Evolutionary conservation across 1,140 invertebrate genomes (phyloP).

Genomic region (Eumaeus atala): DNA sequence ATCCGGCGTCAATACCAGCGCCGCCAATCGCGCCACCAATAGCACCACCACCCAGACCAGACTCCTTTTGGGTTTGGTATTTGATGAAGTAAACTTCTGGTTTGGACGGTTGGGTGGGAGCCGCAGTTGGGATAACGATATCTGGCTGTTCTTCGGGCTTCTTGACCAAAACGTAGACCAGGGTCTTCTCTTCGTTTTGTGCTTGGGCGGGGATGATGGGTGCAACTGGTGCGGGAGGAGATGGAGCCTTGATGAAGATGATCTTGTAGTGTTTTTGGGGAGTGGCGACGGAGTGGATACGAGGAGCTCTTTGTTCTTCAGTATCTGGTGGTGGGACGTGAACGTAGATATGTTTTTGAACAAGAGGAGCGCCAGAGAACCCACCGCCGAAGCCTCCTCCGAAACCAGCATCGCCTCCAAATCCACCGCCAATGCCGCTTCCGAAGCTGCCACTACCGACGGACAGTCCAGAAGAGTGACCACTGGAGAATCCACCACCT

Average conservation of each 20-base stretch:
- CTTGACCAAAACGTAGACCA: conserved; percentile 91
- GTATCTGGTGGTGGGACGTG: conserved; percentile 76
- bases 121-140: conserved; percentile 82
- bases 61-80: conserved; percentile 85
- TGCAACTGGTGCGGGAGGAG: conserved; percentile 82
- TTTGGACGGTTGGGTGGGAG: conserved; percentile 87
- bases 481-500: conserved; percentile 30
- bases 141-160: conserved; percentile 87
- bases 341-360: conserved; percentile 74
- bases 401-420: conserved; percentile 45
- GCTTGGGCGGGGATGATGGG: conserved; percentile 83
- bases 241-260: conserved; percentile 91
- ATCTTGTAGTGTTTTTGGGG: conserved; percentile 91
- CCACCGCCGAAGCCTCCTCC: conserved; percentile 55
- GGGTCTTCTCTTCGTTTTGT: conserved; percentile 90
- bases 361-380: conserved; percentile 58
- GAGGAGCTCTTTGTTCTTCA: conserved; percentile 76
- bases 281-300: conserved; percentile 74
- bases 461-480: conserved; percentile 12
- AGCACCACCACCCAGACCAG: conserved; percentile 37
- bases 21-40: conserved; percentile 33
- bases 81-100: conserved; percentile 92
- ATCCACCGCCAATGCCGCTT: conserved; percentile 29
- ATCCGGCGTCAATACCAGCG: conserved; percentile 33
- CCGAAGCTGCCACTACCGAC: conserved; percentile 28